These are phyloP conservation scores for Eumacrocentrus americanus DNA, from an alignment of 2,888 invertebrate genomes.

Conservation along the genomic window DNA sequence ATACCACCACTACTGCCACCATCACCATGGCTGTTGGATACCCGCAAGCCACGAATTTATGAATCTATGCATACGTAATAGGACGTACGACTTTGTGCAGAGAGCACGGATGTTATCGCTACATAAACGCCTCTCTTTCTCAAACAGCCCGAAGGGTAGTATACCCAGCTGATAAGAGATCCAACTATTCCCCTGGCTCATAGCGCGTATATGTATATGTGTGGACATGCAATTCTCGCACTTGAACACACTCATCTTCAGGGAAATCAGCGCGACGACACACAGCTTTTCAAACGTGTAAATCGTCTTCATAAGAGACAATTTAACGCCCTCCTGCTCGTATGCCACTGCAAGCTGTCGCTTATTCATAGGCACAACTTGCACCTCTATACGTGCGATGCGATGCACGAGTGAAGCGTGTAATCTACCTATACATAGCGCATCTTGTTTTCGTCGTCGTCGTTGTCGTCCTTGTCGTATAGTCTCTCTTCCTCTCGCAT, in stretches of 20 bases:
- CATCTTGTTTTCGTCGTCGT: not conserved
- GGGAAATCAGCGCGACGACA: not conserved
- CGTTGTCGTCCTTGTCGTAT: not conserved
- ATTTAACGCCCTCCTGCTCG: not conserved
- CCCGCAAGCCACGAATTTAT: conserved; percentile 36
- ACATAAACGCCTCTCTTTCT: conserved; percentile 4
- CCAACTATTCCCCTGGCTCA: conserved; percentile 3
- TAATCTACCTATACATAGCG: conserved; percentile 14
- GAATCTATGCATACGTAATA: conserved; percentile 41
- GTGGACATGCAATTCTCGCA: conserved; percentile 11
- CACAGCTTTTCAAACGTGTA: not conserved
- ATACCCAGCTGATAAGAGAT: conserved; percentile 13
- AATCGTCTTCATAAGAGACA: not conserved
- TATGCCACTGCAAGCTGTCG: conserved; percentile 10
- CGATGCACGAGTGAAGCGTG: not conserved
- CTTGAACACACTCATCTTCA: not conserved
- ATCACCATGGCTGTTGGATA: conserved; percentile 26
- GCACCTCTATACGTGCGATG: not conserved
- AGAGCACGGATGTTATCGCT: conserved; percentile 17
- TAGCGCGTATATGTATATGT: not conserved
- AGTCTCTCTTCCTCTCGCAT: not conserved
- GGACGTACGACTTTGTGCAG: conserved; percentile 28
- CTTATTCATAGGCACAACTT: conserved; percentile 8
- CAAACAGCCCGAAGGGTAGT: conserved; percentile 13
- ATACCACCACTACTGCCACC: too few species aligned